These are phyloP conservation scores for Tetraodon nigroviridis DNA, from an alignment of 2,113 vertebrate genomes.

Conservation along the genomic window DNA sequence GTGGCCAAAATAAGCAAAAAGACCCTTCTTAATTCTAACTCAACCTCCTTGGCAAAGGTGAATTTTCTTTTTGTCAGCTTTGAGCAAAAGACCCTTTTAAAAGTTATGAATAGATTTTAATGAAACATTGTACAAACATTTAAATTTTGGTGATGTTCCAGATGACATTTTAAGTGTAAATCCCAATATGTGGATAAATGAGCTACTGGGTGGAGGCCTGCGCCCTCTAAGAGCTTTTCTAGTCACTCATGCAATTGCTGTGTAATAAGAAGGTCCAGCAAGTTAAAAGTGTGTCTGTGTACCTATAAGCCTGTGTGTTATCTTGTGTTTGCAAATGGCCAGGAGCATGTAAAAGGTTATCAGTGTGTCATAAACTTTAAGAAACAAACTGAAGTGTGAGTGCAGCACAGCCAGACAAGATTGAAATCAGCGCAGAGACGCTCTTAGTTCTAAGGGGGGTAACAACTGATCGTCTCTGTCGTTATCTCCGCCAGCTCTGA, in stretches of 20 bases:
- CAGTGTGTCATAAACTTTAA: conserved; percentile 43
- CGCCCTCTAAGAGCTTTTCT: no score
- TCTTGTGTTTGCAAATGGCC: conserved; percentile 22
- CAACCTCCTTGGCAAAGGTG: no score
- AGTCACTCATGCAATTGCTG: background rate
- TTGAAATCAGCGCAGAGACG: background rate
- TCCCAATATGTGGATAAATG: no score
- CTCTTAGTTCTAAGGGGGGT: no score
- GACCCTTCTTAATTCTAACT: conserved; percentile 8
- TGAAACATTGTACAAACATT: no score
- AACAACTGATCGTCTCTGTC: no score
- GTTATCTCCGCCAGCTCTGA: no score
- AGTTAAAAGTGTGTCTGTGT: conserved; percentile 18
- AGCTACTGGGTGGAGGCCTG: no score
- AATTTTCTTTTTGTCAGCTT: background rate
- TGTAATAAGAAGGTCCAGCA: conserved; percentile 2
- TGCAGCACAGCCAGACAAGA: conserved; percentile 20
- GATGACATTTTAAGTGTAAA: no score
- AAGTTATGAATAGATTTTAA: no score
- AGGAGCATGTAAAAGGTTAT: conserved; percentile 36
- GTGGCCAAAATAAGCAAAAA: conserved; percentile 8
- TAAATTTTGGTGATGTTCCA: no score
- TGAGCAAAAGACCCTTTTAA: background rate
- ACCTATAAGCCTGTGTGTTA: conserved; percentile 4
- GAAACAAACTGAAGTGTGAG: conserved; percentile 19